Conservation (phyloP, 2,888 invertebrate genomes). For the Lamellibrachia satsuma region DNA sequence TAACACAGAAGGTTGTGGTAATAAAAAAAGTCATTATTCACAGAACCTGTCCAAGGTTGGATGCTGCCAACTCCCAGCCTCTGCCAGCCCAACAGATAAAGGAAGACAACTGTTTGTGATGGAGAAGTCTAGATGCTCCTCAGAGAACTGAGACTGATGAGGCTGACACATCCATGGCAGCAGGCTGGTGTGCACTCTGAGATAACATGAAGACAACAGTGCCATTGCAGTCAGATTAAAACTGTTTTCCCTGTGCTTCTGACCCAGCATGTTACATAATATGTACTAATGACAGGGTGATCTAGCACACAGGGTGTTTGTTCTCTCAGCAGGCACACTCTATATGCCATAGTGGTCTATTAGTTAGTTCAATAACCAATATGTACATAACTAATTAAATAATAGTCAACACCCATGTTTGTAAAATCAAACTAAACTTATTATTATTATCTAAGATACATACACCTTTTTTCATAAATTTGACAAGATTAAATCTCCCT, state of each 20-base stretch:
- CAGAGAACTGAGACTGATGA: neutral
- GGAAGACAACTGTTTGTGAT: neutral
- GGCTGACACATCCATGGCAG: neutral
- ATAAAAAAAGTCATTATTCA: neutral
- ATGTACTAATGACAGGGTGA: neutral
- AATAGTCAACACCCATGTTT: neutral
- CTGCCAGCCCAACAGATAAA: neutral
- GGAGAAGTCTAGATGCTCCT: neutral
- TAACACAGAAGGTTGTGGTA: neutral
- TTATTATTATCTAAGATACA: neutral
- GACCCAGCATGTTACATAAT: neutral
- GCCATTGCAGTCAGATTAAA: neutral
- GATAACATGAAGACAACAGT: neutral
- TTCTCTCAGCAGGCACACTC: neutral
- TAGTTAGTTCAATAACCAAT: neutral
- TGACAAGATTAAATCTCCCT: neutral
- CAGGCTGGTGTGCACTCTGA: neutral
- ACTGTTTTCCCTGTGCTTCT: neutral
- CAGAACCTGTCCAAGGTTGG: neutral
- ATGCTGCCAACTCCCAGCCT: neutral
- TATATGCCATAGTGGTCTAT: neutral
- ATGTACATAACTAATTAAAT: neutral
- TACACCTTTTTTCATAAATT: neutral
- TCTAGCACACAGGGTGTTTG: neutral
- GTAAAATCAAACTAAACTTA: neutral